A percentile compares a stretch with the other conserved stretches of the same genome.
Conservation (phyloP, 2,113 vertebrate genomes). For the Castor canadensis region DNA sequence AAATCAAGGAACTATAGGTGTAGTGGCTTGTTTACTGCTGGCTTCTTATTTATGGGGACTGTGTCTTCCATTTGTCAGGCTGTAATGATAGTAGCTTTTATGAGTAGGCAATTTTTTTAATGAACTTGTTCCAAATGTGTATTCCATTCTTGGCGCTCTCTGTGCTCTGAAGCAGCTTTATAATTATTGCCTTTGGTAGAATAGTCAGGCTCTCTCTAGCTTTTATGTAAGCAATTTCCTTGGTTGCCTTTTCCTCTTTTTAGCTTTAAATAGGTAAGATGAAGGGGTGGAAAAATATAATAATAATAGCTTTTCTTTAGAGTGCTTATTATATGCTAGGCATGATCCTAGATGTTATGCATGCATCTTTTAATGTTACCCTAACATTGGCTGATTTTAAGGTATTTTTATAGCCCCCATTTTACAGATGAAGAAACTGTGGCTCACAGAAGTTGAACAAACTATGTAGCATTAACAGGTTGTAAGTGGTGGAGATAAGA, state of each 20-base stretch:
- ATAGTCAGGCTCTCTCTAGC: constrained; percentile 13
- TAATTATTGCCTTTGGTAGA: constrained; percentile 63
- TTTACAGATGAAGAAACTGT: constrained; percentile 10
- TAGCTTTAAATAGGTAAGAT: constrained; percentile 48
- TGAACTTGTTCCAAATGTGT: constrained; percentile 71
- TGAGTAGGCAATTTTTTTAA: constrained; percentile 76
- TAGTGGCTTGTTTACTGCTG: not conserved
- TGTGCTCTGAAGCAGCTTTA: constrained; percentile 58
- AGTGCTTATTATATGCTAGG: not conserved
- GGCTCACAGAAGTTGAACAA: not conserved
- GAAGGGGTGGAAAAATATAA: not conserved
- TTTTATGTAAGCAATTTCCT: constrained; percentile 57
- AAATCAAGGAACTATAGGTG: not conserved
- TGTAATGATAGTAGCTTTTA: constrained; percentile 46
- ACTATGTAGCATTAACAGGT: not conserved
- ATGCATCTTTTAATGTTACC: not conserved
- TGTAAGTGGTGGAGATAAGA: not conserved
- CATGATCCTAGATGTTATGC: not conserved
- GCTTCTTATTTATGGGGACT: not conserved
- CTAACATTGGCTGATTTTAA: not conserved
- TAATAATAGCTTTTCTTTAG: constrained; percentile 1
- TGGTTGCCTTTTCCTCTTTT: constrained; percentile 23
- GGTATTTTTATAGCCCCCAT: not conserved
- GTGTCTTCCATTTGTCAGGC: constrained; percentile 55
- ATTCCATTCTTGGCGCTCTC: constrained; percentile 60